A percentile compares a stretch with the other conserved stretches of the same genome.
Conservation (phyloP, 2,113 vertebrate genomes). For the Climacteris rufus region DNA sequence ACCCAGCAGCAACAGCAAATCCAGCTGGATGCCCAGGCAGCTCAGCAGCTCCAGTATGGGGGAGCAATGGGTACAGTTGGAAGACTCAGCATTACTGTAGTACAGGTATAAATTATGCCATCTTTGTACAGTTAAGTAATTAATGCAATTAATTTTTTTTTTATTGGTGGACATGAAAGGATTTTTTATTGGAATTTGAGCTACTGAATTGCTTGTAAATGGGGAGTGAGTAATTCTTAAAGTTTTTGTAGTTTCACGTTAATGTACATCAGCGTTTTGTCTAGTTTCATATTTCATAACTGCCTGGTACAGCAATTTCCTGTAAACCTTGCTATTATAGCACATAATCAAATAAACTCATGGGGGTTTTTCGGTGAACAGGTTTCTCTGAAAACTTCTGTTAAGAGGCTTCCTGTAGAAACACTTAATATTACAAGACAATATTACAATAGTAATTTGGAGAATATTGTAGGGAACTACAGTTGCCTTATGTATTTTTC, state of each 20-base stretch:
- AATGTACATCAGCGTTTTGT: background rate
- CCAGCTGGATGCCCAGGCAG: conserved; percentile 91
- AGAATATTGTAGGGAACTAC: background rate
- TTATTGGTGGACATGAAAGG: background rate
- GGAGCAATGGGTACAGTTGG: conserved; percentile 84
- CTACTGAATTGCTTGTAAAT: background rate
- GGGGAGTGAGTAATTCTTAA: background rate
- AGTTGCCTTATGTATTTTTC: background rate
- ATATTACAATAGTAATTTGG: background rate
- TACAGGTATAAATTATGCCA: conserved; percentile 81
- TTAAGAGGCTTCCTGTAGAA: background rate
- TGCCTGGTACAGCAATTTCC: background rate
- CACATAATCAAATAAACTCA: background rate
- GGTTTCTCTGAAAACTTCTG: background rate
- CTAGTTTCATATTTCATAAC: background rate
- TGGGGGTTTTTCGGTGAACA: background rate
- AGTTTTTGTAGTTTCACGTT: background rate
- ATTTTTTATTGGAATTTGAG: background rate
- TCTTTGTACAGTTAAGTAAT: background rate
- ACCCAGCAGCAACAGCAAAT: conserved; percentile 94
- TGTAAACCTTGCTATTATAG: background rate
- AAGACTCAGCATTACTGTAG: conserved; percentile 93
- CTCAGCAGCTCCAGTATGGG: conserved; percentile 90
- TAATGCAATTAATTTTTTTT: background rate
- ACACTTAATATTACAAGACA: background rate